Evolutionary conservation across 2,797 vertebrate genomes (phyloP), one percentile per base, ranked within the genome.

Genomic region (Oryzias sinensis): DNA sequence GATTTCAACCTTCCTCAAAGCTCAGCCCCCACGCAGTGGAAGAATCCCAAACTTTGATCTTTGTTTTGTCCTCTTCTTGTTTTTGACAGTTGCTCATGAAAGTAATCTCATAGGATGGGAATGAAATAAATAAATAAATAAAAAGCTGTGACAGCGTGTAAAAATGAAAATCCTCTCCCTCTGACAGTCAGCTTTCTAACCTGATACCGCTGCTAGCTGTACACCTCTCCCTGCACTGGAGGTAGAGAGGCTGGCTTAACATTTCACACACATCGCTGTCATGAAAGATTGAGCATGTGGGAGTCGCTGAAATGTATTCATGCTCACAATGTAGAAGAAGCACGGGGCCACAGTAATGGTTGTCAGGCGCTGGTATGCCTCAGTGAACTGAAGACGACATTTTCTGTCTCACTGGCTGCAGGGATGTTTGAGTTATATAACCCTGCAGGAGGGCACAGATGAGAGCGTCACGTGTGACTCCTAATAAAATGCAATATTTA

Each of bases 271-370:
- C 86, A 78, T 79, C 72, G 52, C 77, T 82, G 76, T 84, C 87
- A 85, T 79, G 74, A 88, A 88, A 88, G 84, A 82, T 81, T 87
- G 82, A 86, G 85, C 83, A 80, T 83, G 85, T 83, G 79, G 81
- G 83, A 90, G 86, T 89, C 86, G 87, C 83, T 84, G 84, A 90
- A 89, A 90, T 87, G 83, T 88, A 89, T 89, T 88, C 81, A 88
- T 82, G 85, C 85, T 77, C 79, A 76, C 83, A 84, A 82, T 84
- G 79, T 86, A 80, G 78, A 77, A 76, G 74, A 77, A 82, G 82
- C 83, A 81, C 70, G 44, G 84, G 86, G 81, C 82, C 73, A 80
- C 72, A 72, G 79, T 87, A 88, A 87, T 89, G 86, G 84, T 78
- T 89, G 89, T 90, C 85, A 82, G 80, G 76, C 87, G 75, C 80